Percentiles rank a stretch among this genome's conserved stretches.
Conservation (phyloP, 2,888 invertebrate species). For the Melolontha melolontha region DNA sequence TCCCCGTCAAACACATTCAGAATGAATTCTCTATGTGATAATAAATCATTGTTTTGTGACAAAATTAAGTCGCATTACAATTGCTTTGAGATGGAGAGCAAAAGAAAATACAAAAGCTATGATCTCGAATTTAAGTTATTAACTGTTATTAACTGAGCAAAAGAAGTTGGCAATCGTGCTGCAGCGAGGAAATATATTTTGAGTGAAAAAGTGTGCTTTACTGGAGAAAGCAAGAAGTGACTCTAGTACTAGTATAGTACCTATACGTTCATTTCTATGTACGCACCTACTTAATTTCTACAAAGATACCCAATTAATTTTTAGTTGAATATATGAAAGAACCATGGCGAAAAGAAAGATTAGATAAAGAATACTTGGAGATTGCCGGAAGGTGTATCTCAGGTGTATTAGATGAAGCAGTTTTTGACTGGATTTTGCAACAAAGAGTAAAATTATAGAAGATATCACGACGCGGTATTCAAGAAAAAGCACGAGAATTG, state of each 20-base stretch:
- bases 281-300: conserved; percentile 1
- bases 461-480: neutral
- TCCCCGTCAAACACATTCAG: too few relatives aligned
- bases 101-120: too few relatives aligned
- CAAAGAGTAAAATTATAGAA: conserved; percentile 9
- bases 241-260: too few relatives aligned
- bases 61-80: too few relatives aligned
- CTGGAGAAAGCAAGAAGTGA: conserved; percentile 4
- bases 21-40: too few relatives aligned
- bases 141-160: too few relatives aligned
- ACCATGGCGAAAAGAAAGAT: conserved; percentile 1
- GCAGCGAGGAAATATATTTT: conserved; percentile 1
- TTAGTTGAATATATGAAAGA: too few relatives aligned
- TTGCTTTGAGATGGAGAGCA: too few relatives aligned
- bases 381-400: conserved; percentile 3
- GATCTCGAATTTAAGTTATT: too few relatives aligned
- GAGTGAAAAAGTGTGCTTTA: conserved; percentile 5
- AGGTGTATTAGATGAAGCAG: conserved; percentile 1
- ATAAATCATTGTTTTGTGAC: too few relatives aligned
- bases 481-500: conserved; percentile 15
- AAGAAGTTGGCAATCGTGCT: too few relatives aligned
- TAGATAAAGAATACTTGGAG: neutral
- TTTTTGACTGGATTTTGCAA: conserved; percentile 17
- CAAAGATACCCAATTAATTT: conserved; percentile 9
- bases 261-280: neutral